Evolutionary conservation across 1,140 invertebrate species (phyloP), one percentile per base, ranked within the genome.

Genomic region (Helicoverpa armigera): DNA sequence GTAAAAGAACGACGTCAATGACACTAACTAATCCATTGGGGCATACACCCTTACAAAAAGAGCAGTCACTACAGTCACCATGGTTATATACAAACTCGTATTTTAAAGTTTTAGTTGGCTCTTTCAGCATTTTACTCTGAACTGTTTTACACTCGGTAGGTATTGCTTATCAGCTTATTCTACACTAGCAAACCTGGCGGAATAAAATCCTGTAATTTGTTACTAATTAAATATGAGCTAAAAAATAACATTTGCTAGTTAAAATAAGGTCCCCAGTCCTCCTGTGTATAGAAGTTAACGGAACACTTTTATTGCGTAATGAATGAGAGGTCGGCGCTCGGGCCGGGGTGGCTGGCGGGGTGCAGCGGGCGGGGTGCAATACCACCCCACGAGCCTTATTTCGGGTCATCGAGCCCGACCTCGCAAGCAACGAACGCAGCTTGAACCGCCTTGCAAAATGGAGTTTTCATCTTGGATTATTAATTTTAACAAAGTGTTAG

Each of bases 271-370:
- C 35, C 67, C 35, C 43, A 65, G 79, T 74, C 79, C 56, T 61
- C 58, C 79, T 23, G 79, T 81, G 80, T 81, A 75, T 78, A 81
- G 69, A 82, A 83, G 83, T 82, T 80, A 84, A 84, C 81, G 78
- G 88, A 85, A 89, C 86, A 89, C 87, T 92, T 91, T 92, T 92
- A 93, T 93, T 93, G 91, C 90, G 89, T 93, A 93, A 93, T 93
- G 89, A 92, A 89, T 90, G 89, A 89, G 89, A 91, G 90, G 90
- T 91, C 88, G 89, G 84, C 88, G 87, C 85, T 85, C 89, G 85
- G 74, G 80, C 72, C 82, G 80, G 31, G 65, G 79, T 35, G 70
- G 75, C 82, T 73, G 79, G 60, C 35, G 63, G 60, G 50, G n/a
- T 79, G 76, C 35, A 69, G 31, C n/a, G 69, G 75, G 80, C 70